Base-by-base conservation (phyloP, 1,140 invertebrate species). In the Ips nitidus region DNA sequence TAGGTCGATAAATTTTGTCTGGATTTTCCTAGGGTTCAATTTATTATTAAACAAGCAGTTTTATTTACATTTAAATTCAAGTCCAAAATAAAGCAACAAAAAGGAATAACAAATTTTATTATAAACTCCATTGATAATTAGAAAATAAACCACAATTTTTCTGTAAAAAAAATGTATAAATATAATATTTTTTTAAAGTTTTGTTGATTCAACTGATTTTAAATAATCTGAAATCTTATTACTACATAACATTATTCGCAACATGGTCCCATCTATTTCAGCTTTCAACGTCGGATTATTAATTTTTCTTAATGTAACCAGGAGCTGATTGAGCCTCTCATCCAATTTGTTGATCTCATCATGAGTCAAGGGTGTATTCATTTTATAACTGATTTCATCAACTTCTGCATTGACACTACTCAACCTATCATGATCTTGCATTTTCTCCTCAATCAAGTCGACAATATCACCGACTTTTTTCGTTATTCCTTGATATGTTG, bases 321-420 rank as follows among this genome's bases (percentile, higher is more conserved):
- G 69, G 5, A 75, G 47, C 5, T 67, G 52, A 56, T 73, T 75
- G 38, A 75, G 52, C 45, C 71, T n/a, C 37, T 75, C 72, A 63
- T 75, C 74, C 5, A 75, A 42, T 7, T 45, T 22, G 40, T 69
- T 52, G 4, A 65, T 70, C 39, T 61, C 37, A 41, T 69, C 66
- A 6, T 59, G n/a, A 22, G 59, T 59, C 41, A 55, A 64, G 3
- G 43, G 2, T n/a, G 4, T 68, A 37, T 69, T 45, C 56, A 69
- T 65, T 58, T 57, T 56, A 3, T 63, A 38, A 52, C 7, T 42
- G 3, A 71, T 62, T 38, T 42, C 42, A 52, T 71, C 59, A 5
- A 71, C 41, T 41, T 67, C 70, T 41, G 50, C n/a, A 53, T 50
- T 66, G 42, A 71, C 60, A 40, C 56, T 8, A 8, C 37, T 47